Conservation (phyloP, 1,140 invertebrate species). For the Scylla paramamosain region DNA sequence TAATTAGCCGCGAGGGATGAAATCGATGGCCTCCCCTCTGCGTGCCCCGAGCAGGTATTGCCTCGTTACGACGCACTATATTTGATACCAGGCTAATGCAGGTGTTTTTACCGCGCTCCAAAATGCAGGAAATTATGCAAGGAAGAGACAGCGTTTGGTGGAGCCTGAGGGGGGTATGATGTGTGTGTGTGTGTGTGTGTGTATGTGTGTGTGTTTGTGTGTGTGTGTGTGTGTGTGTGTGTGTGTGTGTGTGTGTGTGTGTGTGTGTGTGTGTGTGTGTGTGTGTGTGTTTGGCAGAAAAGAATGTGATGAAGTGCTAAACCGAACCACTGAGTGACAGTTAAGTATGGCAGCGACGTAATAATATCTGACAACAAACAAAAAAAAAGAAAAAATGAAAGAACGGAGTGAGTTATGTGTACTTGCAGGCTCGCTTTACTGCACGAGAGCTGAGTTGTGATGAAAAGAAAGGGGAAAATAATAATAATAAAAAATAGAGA, state of each 20-base stretch:
- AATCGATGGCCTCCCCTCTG: constrained; percentile 18
- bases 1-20: not conserved
- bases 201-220: too few relatives aligned
- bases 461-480: not conserved
- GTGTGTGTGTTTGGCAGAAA: too few relatives aligned
- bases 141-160: not conserved
- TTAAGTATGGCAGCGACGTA: not conserved
- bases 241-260: too few relatives aligned
- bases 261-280: too few relatives aligned
- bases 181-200: too few relatives aligned
- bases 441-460: too few relatives aligned
- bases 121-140: constrained; percentile 14
- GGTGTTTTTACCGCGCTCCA: not conserved
- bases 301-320: too few relatives aligned
- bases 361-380: not conserved
- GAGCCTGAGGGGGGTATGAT: not conserved
- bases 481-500: not conserved
- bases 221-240: too few relatives aligned
- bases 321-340: not conserved
- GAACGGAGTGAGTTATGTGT: too few relatives aligned
- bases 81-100: constrained; percentile 4
- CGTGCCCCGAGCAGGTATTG: constrained; percentile 17
- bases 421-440: too few relatives aligned
- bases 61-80: constrained; percentile 12
- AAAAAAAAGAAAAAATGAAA: not conserved